Base-by-base conservation (phyloP, 1,140 invertebrate genomes). In the Nylanderia fulva region DNA sequence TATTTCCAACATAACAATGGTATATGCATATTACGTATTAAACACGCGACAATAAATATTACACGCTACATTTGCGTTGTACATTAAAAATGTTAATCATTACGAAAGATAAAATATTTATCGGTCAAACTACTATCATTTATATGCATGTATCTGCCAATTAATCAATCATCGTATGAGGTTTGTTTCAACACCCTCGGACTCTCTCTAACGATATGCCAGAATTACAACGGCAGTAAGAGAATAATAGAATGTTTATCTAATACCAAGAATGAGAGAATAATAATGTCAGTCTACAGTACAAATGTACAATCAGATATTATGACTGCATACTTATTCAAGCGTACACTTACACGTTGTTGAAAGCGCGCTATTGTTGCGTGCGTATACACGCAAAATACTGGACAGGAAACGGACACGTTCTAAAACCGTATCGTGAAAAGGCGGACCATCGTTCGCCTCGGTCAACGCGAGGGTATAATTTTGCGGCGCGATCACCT, bases 161-260 rank as follows among this genome's bases (percentile, higher is more conserved):
- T 68, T 68, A 24, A 24, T 54, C 15, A 54, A 68, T 79, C 39
- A 54, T 11, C n/a, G 52, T n/a, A n/a, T 54, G 29, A 36, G 64
- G 54, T 68, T 77, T 33, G 39, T 64, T 66, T 66, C 52, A 39
- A 79, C 18, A n/a, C 6, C 18, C 6, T 39, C 9, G 6, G 13
- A 11, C 1, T 29, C 42, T 56, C 1, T 29, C 42, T 56, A 39
- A 61, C 24, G 2, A 15, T 15, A 27, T 13, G 13, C 2, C 42
- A 42, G 54, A 58, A 80, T 80, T 58, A 58, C 24, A 54, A 27
- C 7, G 29, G 1, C 68, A 21, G 15, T 80, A 71, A 80, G 21
- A 18, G 76, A 69, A 80, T 80, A 69, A 80, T 54, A 68, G 15
- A 69, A 52, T 58, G 52, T 80, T 80, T 71, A 52, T 71, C 52